phyloP scores from a whole-genome alignment of 2,797 vertebrate genomes.

The Yasuhikotakia modesta region DNA sequence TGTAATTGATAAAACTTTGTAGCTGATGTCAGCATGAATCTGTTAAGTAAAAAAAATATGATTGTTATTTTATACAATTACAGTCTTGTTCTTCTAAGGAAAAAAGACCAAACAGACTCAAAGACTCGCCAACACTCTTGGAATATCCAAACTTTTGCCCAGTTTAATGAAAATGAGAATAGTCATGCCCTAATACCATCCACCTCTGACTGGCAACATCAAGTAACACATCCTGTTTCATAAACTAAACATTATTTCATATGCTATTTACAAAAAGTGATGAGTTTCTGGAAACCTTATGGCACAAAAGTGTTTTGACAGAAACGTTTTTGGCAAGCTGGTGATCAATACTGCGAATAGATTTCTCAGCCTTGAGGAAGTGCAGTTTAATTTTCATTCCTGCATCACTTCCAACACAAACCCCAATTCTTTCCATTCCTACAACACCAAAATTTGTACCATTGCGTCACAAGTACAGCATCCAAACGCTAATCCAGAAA shows the following conservation, averaged over 20 bases:
- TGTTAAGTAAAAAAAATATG: too few relatives aligned
- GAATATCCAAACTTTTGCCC: too few relatives aligned
- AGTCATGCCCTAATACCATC: background rate
- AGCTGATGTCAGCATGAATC: too few relatives aligned
- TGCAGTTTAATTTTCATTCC: constrained; percentile 31
- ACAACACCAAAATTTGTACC: constrained; percentile 66
- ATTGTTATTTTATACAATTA: too few relatives aligned
- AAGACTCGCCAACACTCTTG: too few relatives aligned
- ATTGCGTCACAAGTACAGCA: constrained; percentile 61
- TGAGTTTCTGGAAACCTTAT: background rate
- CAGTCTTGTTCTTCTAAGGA: too few relatives aligned
- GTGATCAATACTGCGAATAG: constrained; percentile 45
- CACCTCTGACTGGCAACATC: background rate
- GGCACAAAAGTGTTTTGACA: constrained; percentile 50
- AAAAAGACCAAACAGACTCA: too few relatives aligned
- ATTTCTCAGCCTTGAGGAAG: constrained; percentile 67
- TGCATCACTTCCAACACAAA: constrained; percentile 64
- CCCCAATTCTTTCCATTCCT: constrained; percentile 71
- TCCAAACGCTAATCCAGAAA: constrained; percentile 57
- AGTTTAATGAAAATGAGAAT: too few relatives aligned
- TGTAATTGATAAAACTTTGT: too few relatives aligned
- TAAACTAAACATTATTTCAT: too few relatives aligned
- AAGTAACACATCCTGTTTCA: background rate
- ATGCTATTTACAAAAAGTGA: background rate
- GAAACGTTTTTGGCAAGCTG: constrained; percentile 46